Evolutionary conservation across 2,888 invertebrate genomes (phyloP), one percentile per base, ranked within the genome.

Genomic region (Maniola hyperantus): DNA sequence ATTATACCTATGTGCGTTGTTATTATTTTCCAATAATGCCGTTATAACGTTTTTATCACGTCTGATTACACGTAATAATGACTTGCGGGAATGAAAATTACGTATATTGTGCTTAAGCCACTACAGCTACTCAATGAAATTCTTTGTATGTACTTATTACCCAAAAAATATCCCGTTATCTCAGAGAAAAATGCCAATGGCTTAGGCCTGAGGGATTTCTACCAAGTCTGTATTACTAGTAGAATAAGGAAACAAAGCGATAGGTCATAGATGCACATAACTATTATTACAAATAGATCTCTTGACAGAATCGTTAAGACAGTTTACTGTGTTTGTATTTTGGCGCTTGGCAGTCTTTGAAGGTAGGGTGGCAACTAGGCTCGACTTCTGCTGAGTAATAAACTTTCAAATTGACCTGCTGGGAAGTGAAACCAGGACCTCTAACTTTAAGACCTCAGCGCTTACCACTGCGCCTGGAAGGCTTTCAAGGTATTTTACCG

Each of bases 1-100:
- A n/a, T n/a, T n/a, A n/a, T n/a, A n/a, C n/a, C n/a, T n/a, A 34
- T 59, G 44, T 15, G 15, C 50, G 50, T 50, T 5, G 8, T 51
- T 42, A 18, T 59, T 58, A 33, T 15, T 36, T 64, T 51, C 13
- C 66, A 60, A 44, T 50, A 15, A 55, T 48, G 36, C 42, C 53
- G n/a, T 54, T 53, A 57, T 66, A 69, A 57, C 50, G 36, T 13
- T 67, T 66, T 66, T 65, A 63, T 68, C 59, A n/a, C 34, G 26
- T 64, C 34, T 66, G 62, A 63, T 68, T 63, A 63, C 62, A n/a
- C 42, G n/a, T 66, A 44, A 44, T 51, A 50, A 60, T 61, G 64
- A 39, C 51, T 60, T 57, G 66, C 50, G 26, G 46, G 50, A 54
- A 59, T 33, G 55, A 18, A 36, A 63, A 63, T 39, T 58, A 44